These are phyloP conservation scores for Gibbula magus DNA, from an alignment of 2,888 invertebrate genomes.

Conservation along the genomic window DNA sequence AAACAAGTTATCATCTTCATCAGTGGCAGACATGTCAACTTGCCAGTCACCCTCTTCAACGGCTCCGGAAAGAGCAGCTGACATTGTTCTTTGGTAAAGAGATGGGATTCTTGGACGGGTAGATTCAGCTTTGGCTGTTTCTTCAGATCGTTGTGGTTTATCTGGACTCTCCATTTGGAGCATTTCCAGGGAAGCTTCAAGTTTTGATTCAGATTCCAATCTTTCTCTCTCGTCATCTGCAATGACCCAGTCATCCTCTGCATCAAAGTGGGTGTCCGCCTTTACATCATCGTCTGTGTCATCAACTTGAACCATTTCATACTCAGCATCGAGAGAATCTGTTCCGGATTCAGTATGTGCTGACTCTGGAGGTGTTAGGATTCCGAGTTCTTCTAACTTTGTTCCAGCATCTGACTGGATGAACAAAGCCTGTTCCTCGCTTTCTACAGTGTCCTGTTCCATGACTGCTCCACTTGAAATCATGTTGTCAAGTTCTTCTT, in stretches of 20 bases:
- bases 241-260: conserved; percentile 29
- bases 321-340: conserved; percentile 27
- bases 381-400: neutral
- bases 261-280: conserved; percentile 21
- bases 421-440: neutral
- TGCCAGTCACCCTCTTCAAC: conserved; percentile 16
- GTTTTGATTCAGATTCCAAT: neutral
- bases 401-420: neutral
- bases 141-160: neutral
- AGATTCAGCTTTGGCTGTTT: neutral
- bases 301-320: conserved; percentile 25
- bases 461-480: neutral
- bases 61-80: conserved; percentile 36
- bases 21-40: neutral
- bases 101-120: conserved; percentile 33
- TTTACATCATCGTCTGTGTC: conserved; percentile 29
- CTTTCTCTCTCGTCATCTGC: neutral
- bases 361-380: conserved; percentile 1
- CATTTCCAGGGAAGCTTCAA: neutral
- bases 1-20: conserved; percentile 21
- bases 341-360: conserved; percentile 11
- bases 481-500: neutral
- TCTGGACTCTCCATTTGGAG: neutral
- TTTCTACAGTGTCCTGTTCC: neutral
- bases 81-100: conserved; percentile 41